A percentile compares a stretch with the other conserved stretches of the same genome.
Conservation (phyloP, 2,113 vertebrate genomes). For the Amblyornis subalaris region DNA sequence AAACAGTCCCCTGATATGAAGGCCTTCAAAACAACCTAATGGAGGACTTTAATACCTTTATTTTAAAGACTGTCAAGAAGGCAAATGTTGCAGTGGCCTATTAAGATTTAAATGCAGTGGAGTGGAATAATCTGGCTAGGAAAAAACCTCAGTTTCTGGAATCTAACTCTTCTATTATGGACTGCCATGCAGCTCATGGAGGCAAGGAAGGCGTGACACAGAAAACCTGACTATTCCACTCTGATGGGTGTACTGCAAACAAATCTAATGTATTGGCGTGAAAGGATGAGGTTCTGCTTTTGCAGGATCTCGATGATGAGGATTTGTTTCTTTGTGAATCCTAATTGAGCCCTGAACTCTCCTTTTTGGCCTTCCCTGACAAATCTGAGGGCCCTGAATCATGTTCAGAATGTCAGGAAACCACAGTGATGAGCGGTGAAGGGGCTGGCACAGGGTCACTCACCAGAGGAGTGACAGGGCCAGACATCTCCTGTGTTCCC, state of each 20-base stretch:
- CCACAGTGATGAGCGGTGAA: not conserved
- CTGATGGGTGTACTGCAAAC: not conserved
- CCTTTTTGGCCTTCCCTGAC: not conserved
- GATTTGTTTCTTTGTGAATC: not conserved
- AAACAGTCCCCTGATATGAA: not conserved
- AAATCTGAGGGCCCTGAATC: not conserved
- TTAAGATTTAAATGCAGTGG: not conserved
- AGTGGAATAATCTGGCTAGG: not conserved
- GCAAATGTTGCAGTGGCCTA: not conserved
- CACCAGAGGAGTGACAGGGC: not conserved
- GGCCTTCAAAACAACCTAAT: not conserved
- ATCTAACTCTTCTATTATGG: not conserved
- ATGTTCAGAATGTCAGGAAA: not conserved
- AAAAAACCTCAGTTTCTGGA: not conserved
- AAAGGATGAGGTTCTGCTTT: not conserved
- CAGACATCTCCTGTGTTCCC: not conserved
- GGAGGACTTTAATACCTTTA: not conserved
- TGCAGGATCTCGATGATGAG: no score
- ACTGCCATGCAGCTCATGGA: not conserved
- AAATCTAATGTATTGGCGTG: fast-evolving
- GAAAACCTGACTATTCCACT: not conserved
- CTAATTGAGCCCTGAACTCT: not conserved
- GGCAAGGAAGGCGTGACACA: not conserved
- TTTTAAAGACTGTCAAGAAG: not conserved
- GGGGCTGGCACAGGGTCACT: not conserved